phyloP scores from a whole-genome alignment of 2,113 vertebrate species.

The Eupsittula cactorum region DNA sequence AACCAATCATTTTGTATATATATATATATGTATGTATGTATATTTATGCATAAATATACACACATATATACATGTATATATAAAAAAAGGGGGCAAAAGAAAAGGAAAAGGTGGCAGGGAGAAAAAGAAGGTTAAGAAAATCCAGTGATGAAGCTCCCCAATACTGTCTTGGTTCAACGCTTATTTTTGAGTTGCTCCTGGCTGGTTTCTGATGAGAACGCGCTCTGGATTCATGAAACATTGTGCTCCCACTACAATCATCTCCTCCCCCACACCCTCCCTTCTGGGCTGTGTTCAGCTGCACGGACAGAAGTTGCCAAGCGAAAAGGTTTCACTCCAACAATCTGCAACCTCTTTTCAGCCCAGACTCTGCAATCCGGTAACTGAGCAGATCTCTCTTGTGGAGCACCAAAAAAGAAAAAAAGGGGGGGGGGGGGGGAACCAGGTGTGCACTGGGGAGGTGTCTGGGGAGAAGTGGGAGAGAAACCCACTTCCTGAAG shows the following conservation, averaged over 20 bases:
- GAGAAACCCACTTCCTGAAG: constrained; percentile 70
- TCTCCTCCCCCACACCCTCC: constrained; percentile 40
- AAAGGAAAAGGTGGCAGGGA: constrained; percentile 30
- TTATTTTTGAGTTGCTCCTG: constrained; percentile 63
- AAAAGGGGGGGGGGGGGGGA: background rate
- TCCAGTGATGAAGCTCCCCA: constrained; percentile 53
- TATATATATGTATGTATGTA: constrained; percentile 24
- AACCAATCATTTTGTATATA: background rate
- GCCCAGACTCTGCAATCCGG: constrained; percentile 52
- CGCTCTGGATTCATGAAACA: constrained; percentile 41
- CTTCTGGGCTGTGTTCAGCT: constrained; percentile 36
- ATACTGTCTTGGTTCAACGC: constrained; percentile 61
- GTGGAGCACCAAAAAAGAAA: constrained; percentile 67
- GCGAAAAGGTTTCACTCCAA: constrained; percentile 43
- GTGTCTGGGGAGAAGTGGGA: constrained; percentile 58
- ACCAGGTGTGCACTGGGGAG: constrained; percentile 17
- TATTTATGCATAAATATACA: constrained; percentile 39
- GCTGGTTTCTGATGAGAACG: constrained; percentile 66
- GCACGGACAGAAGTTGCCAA: constrained; percentile 43
- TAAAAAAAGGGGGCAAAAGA: constrained; percentile 37
- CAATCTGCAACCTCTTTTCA: constrained; percentile 56
- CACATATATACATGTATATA: constrained; percentile 50
- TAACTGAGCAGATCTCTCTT: constrained; percentile 64
- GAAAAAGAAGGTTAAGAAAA: constrained; percentile 40
- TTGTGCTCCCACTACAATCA: background rate